These are phyloP conservation scores for Busseola fusca DNA, from an alignment of 2,888 invertebrate species.

Conservation along the genomic window DNA sequence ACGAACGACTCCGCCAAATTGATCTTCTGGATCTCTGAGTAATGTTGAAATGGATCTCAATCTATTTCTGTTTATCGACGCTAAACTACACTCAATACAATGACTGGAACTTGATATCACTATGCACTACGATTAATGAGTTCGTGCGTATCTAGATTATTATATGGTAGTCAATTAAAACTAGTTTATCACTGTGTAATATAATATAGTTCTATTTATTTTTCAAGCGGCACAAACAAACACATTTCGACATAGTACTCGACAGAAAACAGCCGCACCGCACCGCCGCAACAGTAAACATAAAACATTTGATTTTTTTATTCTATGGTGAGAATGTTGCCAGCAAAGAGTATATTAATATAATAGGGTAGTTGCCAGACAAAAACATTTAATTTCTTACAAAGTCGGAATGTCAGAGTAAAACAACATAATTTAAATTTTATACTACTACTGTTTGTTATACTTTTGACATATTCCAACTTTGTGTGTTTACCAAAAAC, in stretches of 20 bases:
- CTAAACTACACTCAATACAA: conserved; percentile 32
- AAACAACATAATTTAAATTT: no score
- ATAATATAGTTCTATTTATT: conserved; percentile 8
- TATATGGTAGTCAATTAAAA: conserved; percentile 15
- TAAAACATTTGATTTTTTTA: conserved; percentile 25
- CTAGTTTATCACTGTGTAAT: conserved; percentile 13
- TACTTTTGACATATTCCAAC: no score
- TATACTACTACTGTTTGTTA: no score
- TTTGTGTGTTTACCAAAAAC: background rate
- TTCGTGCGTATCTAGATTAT: background rate
- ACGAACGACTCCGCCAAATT: conserved; percentile 6
- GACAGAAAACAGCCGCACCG: background rate
- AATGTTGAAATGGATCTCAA: conserved; percentile 27
- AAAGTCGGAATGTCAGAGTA: conserved; percentile 2
- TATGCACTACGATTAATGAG: conserved; percentile 7
- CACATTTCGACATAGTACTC: background rate
- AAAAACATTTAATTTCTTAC: background rate
- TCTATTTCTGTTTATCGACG: conserved; percentile 59
- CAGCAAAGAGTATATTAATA: no score
- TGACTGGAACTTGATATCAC: conserved; percentile 39
- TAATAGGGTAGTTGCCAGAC: no score
- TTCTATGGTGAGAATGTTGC: conserved; percentile 28
- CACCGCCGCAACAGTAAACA: conserved; percentile 28
- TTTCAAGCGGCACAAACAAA: conserved; percentile 34
- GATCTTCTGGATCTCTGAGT: background rate